Base-by-base conservation (phyloP, 2,113 vertebrate species). In the Mohoua ochrocephala region DNA sequence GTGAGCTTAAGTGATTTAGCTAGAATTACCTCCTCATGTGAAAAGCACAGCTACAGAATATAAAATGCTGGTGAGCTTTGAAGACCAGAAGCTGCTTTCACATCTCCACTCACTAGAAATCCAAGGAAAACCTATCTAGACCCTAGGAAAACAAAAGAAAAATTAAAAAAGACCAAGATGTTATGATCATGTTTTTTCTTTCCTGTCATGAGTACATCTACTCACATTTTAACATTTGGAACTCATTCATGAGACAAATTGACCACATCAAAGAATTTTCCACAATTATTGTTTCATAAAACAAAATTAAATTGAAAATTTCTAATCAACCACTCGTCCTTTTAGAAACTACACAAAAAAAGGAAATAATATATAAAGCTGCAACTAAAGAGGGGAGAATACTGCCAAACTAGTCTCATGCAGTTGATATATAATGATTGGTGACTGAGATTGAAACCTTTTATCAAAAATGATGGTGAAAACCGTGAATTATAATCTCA, bases 111-210 rank as follows among this genome's bases (percentile, higher is more conserved):
- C 60, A 26, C 18, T 39, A 65, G 26, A 82, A 84, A 57, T 26
- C 22, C 8, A 31, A 79, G 80, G 7, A 5, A 10, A 90, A 80
- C 64, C 53, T 71, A 26, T 44, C n/a, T 61, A 82, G 18, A 77
- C 4, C 8, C 8, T 56, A 65, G 7, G 7, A 4, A 13, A 33
- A 50, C 31, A 56, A 56, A 2, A 1, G 1, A 37, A 23, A 64
- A 56, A 44, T 13, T 7, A 50, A 49, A 24, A 26, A 21, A 37
- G 0, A 65, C 19, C 22, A 83, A 23, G 49, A 52, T 63, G 0
- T n/a, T 75, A 30, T 31, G 3, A 67, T 75, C 1, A 14, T 30
- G 1, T 57, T 78, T 84, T 13, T 76, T 60, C 20, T 64, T 87
- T 84, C 37, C 69, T 33, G 13, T 52, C 15, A 28, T 63, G 39